Base-by-base conservation (phyloP, 2,113 vertebrate species). In the Myotis davidii region DNA sequence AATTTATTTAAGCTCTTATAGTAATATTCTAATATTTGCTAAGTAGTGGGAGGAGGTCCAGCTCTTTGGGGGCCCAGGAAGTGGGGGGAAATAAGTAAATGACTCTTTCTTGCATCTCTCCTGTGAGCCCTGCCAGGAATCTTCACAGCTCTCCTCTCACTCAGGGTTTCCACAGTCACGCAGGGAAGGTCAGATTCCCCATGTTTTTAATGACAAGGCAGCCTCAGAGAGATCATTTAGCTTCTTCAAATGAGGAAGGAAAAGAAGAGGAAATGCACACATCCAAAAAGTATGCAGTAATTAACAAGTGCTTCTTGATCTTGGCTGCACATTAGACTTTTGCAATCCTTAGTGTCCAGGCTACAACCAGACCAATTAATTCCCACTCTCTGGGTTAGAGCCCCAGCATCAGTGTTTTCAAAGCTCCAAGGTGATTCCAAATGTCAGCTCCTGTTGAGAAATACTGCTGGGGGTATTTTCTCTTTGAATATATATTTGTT, bases 161-260 rank as follows among this genome's bases (percentile, higher is more conserved):
- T 27, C 1, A 18, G 52, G n/a, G 8, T n/a, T 67, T 29, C 82
- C 29, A 61, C 8, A 3, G 25, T 74, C 42, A n/a, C 12, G 7
- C 9, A 16, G 34, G 13, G n/a, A 9, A 92, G 32, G 17, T 61
- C 27, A 64, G 13, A 54, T 42, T 85, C 88, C 89, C 61, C 12
- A 14, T 50, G 39, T 56, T 91, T 91, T 95, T 48, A 70, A 32
- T 89, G 69, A 88, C 48, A 52, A 74, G 73, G 12, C n/a, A 82
- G 79, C 85, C 59, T 94, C 78, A 52, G 61, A 82, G 56, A 93
- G 56, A 23, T 42, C 52, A 90, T 81, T 92, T 42, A 88, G 32
- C 72, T 70, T 87, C 69, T 52, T 45, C 6, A 34, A 86, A 37
- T 50, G 61, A 95, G 52, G 85, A 74, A 83, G 50, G 42, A 54